Percentiles rank a stretch among this genome's conserved stretches.
Conservation (phyloP, 1,140 invertebrate genomes). For the Leptinotarsa defecta region DNA sequence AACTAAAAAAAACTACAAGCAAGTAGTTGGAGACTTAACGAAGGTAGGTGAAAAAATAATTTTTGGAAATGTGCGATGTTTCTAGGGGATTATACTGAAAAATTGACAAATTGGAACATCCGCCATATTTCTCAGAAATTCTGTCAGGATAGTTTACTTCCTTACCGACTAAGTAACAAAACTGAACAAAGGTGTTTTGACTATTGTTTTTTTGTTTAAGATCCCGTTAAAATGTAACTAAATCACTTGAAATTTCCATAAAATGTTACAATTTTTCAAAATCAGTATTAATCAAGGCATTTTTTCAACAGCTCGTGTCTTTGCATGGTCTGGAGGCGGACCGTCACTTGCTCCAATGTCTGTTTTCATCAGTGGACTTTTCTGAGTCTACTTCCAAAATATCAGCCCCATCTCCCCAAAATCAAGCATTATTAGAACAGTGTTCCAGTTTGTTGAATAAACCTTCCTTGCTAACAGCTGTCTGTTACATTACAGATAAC, state of each 20-base stretch:
- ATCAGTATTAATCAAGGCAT: conserved; percentile 16
- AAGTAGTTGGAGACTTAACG: conserved; percentile 80
- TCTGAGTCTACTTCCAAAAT: conserved; percentile 62
- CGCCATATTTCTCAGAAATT: conserved; percentile 38
- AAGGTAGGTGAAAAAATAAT: conserved; percentile 61
- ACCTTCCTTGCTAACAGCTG: conserved; percentile 73
- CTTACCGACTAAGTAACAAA: conserved; percentile 41
- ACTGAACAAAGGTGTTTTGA: conserved; percentile 48
- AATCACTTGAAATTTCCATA: conserved; percentile 19
- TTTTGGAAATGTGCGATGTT: background rate
- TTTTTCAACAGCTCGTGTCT: conserved; percentile 69
- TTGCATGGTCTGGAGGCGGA: conserved; percentile 85
- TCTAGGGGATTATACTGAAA: background rate
- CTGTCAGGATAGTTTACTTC: conserved; percentile 22
- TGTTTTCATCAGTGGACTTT: conserved; percentile 76
- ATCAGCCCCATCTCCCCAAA: conserved; percentile 66
- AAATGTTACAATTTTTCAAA: conserved; percentile 18
- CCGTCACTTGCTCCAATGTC: conserved; percentile 83
- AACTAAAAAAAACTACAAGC: conserved; percentile 93
- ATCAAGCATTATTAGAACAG: conserved; percentile 76
- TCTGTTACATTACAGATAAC: conserved; percentile 81
- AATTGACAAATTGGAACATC: conserved; percentile 41
- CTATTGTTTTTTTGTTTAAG: conserved; percentile 43
- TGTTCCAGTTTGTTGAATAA: conserved; percentile 73
- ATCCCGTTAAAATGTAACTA: conserved; percentile 35